A percentile compares a stretch with the other conserved stretches of the same genome.
Conservation (phyloP, 2,113 vertebrate species). For the Pangasianodon hypophthalmus region DNA sequence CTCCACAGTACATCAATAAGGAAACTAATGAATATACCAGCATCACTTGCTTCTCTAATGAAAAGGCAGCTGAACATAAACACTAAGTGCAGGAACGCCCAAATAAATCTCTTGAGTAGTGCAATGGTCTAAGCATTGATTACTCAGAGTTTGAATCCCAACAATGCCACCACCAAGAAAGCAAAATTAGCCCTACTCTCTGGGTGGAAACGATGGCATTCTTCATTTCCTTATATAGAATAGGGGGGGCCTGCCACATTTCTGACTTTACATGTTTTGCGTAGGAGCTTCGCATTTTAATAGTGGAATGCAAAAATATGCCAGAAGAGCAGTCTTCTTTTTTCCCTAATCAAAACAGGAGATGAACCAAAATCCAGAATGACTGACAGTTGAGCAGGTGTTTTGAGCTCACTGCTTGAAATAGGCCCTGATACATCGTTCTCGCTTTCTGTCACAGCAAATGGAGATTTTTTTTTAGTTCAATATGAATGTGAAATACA, state of each 20-base stretch:
- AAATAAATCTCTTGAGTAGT: background rate
- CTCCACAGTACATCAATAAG: background rate
- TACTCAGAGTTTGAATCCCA: background rate
- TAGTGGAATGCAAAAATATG: background rate
- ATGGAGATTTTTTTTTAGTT: background rate
- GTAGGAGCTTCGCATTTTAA: background rate
- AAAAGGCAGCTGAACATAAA: slow-evolving; percentile 13
- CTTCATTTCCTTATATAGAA: background rate
- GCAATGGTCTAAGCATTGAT: background rate
- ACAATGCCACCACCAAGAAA: background rate
- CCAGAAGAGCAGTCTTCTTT: background rate
- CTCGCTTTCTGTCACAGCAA: background rate
- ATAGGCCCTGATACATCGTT: background rate
- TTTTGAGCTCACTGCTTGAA: background rate
- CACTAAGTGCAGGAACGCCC: background rate
- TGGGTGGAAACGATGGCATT: background rate
- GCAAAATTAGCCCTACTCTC: background rate
- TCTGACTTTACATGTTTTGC: background rate
- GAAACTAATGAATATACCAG: background rate
- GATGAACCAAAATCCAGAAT: background rate
- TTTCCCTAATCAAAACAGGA: background rate
- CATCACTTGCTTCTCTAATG: background rate
- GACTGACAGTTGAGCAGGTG: background rate
- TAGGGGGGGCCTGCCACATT: background rate
- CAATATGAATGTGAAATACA: background rate